Percentiles rank a stretch among this genome's conserved stretches.
These are phyloP conservation scores for Xanthostigma xanthostigma DNA, from an alignment of 2,888 invertebrate species.

Conservation along the genomic window DNA sequence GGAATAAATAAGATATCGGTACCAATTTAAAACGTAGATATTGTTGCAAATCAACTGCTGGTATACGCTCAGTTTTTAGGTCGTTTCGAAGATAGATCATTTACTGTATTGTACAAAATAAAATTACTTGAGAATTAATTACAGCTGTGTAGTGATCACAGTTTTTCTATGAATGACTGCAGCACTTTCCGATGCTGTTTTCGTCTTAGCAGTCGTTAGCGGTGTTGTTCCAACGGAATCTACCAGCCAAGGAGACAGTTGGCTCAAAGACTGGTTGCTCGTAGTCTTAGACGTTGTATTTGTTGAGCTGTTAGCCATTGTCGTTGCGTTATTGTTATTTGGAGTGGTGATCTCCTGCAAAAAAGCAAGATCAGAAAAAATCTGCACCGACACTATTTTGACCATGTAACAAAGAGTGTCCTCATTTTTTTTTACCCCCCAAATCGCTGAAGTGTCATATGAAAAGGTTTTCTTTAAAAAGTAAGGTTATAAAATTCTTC, in stretches of 20 bases:
- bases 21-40: no score
- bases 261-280: constrained; percentile 43
- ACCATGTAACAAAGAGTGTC: no score
- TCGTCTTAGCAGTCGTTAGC: constrained; percentile 43
- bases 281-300: constrained; percentile 25
- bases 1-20: no score
- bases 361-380: constrained; percentile 19
- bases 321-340: constrained; percentile 24
- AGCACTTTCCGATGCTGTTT: constrained; percentile 40
- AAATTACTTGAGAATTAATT: constrained; percentile 15
- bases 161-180: constrained; percentile 68
- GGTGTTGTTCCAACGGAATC: constrained; percentile 46
- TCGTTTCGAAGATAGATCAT: no score
- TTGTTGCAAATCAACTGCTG: no score
- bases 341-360: constrained; percentile 35
- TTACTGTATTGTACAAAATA: no score
- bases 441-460: no score
- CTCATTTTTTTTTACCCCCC: no score
- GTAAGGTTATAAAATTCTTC: no score
- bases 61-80: no score
- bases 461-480: no score
- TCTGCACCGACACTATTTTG: no score
- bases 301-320: constrained; percentile 6
- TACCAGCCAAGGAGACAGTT: constrained; percentile 72
- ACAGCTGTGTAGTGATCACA: constrained; percentile 75